Evolutionary conservation across 2,113 vertebrate species (phyloP).

Genomic region (Hydrolagus affinis): DNA sequence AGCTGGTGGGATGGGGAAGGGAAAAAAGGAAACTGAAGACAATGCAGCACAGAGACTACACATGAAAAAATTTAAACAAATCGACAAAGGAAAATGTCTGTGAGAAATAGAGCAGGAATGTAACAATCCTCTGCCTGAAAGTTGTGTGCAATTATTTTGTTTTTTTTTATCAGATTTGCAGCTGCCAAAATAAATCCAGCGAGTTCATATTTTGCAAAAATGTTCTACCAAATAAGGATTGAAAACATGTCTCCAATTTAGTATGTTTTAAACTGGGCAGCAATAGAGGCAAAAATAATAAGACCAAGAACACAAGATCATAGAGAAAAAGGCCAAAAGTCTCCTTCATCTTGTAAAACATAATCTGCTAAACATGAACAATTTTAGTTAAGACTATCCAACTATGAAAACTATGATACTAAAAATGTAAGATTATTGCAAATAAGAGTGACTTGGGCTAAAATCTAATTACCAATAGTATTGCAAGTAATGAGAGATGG

Average conservation of each 20-base stretch:
- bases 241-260: not conserved
- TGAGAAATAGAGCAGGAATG: conserved; percentile 14
- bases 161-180: conserved; percentile 17
- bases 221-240: not conserved
- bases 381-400: not conserved
- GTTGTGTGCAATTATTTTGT: not conserved
- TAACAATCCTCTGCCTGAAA: not conserved
- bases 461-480: not conserved
- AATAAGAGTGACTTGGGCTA: not conserved
- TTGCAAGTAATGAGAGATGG: not conserved
- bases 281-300: not conserved
- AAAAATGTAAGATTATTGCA: not conserved
- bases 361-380: not conserved
- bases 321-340: not conserved
- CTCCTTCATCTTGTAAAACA: not conserved
- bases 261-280: not conserved
- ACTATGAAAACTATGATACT: not conserved
- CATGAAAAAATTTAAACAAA: conserved; percentile 15
- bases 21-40: too few species aligned
- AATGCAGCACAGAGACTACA: not conserved
- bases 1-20: too few species aligned
- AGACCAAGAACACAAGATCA: not conserved
- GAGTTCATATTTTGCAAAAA: conserved; percentile 2
- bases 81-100: not conserved
- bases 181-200: conserved; percentile 11